Conservation (phyloP, 2,888 invertebrate species). For the Noctuana brunneofusca region DNA sequence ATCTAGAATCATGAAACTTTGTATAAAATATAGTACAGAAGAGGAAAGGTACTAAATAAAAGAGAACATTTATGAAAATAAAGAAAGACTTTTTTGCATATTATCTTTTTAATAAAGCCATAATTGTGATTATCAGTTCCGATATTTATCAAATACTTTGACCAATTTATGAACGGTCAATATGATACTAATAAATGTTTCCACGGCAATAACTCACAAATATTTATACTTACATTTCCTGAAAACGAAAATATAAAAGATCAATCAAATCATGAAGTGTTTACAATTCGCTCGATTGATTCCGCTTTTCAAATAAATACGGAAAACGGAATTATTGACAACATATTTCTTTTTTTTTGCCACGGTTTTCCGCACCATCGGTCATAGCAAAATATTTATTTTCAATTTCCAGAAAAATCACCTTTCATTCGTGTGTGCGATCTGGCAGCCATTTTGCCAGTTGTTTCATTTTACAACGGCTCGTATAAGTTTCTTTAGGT, state of each 20-base stretch:
- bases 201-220: no score
- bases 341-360: background rate
- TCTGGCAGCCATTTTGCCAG: constrained; percentile 2
- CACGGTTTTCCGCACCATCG: background rate
- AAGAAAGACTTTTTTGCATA: no score
- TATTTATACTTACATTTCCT: background rate
- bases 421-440: background rate
- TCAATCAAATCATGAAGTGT: constrained; percentile 17
- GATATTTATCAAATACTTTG: no score
- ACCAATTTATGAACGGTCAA: no score
- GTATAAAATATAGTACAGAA: no score
- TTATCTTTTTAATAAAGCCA: no score
- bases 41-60: no score
- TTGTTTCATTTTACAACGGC: background rate
- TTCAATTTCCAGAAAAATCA: constrained; percentile 8
- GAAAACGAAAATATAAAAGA: background rate
- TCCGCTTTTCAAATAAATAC: background rate
- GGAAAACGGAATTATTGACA: background rate
- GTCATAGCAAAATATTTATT: constrained; percentile 5
- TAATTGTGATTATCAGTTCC: no score
- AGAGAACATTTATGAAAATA: no score
- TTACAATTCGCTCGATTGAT: constrained; percentile 18
- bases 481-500: background rate
- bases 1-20: no score
- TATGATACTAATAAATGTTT: no score